Conservation (phyloP, 2,113 vertebrate genomes). For the Paradoxurus hermaphroditus region DNA sequence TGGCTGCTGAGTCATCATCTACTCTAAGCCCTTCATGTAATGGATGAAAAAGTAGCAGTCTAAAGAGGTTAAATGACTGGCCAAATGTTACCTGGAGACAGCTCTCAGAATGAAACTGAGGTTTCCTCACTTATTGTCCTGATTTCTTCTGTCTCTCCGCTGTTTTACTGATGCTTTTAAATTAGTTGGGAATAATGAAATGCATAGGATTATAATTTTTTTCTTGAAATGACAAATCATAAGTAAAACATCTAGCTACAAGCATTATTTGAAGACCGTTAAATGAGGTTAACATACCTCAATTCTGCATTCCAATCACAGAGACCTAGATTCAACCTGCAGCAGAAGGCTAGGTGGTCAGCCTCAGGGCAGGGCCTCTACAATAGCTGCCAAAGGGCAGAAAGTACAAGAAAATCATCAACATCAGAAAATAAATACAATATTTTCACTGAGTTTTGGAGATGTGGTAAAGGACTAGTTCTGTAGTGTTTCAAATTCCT, state of each 20-base stretch:
- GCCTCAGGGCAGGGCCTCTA: neutral
- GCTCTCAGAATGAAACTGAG: neutral
- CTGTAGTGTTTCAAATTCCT: neutral
- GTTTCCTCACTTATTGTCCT: neutral
- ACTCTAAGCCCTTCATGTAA: slow-evolving; percentile 17
- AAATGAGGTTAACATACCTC: neutral
- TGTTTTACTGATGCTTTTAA: neutral
- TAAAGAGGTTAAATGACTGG: neutral
- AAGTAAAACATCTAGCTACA: neutral
- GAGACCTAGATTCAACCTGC: neutral
- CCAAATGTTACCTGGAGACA: neutral
- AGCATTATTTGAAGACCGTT: neutral
- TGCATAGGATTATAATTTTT: neutral
- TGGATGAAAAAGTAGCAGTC: neutral
- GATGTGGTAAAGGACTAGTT: neutral
- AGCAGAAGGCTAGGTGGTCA: neutral
- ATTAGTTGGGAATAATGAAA: neutral
- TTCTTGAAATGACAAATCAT: slow-evolving; percentile 14
- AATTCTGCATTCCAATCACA: neutral
- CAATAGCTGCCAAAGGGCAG: neutral
- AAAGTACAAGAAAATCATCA: neutral
- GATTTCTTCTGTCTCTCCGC: neutral
- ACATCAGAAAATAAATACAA: neutral
- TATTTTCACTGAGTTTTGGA: neutral
- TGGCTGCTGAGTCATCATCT: neutral